Base-by-base conservation (phyloP, 2,113 vertebrate species). In the Crypturellus undulatus region DNA sequence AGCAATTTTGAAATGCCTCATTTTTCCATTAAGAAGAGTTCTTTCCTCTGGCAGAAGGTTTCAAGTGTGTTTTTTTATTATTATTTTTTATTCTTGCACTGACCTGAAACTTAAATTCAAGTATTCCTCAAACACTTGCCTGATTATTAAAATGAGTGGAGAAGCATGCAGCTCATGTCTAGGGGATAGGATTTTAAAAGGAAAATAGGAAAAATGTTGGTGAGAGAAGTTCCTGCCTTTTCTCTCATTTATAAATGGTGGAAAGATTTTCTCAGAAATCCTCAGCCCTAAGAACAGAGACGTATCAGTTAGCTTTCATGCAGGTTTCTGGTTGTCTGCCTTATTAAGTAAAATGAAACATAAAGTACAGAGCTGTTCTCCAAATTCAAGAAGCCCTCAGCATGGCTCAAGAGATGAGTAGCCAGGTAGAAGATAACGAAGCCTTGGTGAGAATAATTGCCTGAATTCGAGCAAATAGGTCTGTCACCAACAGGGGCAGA, bases 401-500 rank as follows among this genome's bases (percentile, higher is more conserved):
- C 1, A 0, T 86, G 87, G 43, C 59, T 93, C 30, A 63, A 34
- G 69, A 64, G 69, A 88, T 43, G 14, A 15, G 43, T 47, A 75
- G 72, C 26, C 43, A 90, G 62, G 77, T 43, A 75, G 62, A 75
- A 84, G 49, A 90, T 43, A 77, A 88, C 90, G 78, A 94, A 91
- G 86, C 28, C 47, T 92, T 65, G 32, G 65, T 93, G 70, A 96
- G 69, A 94, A 65, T 96, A 73, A 63, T 90, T 95, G 95, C 87
- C 91, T 78, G 88, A 86, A 96, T 81, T 58, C 69, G 77, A 90
- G 83, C 77, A 89, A 95, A 92, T 38, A 42, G 80, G 52, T 90
- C 92, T 64, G 20, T 87, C 8, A 45, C 79, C 83, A 93, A 86
- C 85, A 84, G 86, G 62, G 49, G 77, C 86, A 84, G 93, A 79